These are phyloP conservation scores for Drosophila fulvimacula DNA, from an alignment of 2,888 invertebrate species.

Conservation along the genomic window DNA sequence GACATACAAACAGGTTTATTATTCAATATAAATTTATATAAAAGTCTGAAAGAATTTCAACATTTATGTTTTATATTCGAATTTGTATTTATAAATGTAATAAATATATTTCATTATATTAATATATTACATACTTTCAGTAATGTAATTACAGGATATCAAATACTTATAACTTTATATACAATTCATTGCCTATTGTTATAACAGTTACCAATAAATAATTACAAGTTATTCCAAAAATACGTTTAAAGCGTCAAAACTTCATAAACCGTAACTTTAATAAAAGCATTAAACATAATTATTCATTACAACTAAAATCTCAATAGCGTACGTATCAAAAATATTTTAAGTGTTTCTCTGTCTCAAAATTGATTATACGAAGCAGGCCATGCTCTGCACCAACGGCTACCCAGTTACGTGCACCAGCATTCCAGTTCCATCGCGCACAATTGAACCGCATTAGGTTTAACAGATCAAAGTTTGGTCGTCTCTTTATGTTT, in stretches of 20 bases:
- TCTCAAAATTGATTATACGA: slow-evolving; percentile 67
- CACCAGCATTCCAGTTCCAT: slow-evolving; percentile 79
- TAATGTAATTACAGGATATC: slow-evolving; percentile 25
- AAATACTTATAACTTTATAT: slow-evolving; percentile 22
- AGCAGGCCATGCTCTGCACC: slow-evolving; percentile 84
- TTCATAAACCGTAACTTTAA: slow-evolving; percentile 9
- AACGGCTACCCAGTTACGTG: slow-evolving; percentile 70
- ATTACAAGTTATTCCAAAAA: slow-evolving; percentile 33
- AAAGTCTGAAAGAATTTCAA: slow-evolving; percentile 5
- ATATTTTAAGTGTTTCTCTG: slow-evolving; percentile 35
- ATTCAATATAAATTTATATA: too few species aligned
- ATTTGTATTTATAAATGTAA: slow-evolving; percentile 41
- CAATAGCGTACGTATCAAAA: slow-evolving; percentile 8
- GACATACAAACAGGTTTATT: not conserved
- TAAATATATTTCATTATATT: slow-evolving; percentile 32
- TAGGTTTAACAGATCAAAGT: slow-evolving; percentile 52
- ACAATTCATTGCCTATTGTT: slow-evolving; percentile 17
- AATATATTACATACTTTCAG: slow-evolving; percentile 27
- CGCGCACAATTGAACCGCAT: slow-evolving; percentile 77
- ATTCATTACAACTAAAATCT: slow-evolving; percentile 30
- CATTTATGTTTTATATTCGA: slow-evolving; percentile 18
- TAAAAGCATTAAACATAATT: slow-evolving; percentile 20
- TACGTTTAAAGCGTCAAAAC: slow-evolving; percentile 1
- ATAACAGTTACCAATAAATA: slow-evolving; percentile 38
- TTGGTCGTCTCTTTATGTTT: slow-evolving; percentile 51